Base-by-base conservation (phyloP, 2,797 vertebrate genomes). In the Gymnoscopelus microlampas region DNA sequence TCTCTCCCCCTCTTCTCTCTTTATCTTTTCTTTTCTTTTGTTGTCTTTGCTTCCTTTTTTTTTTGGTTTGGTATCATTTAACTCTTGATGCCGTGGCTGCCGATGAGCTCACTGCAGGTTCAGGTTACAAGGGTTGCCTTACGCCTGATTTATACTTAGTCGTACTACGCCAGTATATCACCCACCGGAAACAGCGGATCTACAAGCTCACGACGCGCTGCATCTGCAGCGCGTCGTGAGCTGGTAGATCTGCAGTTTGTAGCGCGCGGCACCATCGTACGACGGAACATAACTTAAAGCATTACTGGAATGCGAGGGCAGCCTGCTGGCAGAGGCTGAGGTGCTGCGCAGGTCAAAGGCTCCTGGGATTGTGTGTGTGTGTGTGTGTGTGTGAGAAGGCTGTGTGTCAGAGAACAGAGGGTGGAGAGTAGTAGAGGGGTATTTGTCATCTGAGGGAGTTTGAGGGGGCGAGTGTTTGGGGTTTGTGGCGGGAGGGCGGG, bases 21-120 rank as follows among this genome's bases (percentile, higher is more conserved):
- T 39, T 50, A n/a, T 26, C 23, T 19, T 4, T 59, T 15, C 23
- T 23, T 74, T 47, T 62, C 29, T 32, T 12, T 14, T 69, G 63
- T 82, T 88, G 87, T 59, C 7, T 53, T 60, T 13, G 15, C 2
- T 66, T 49, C 56, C 59, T 53, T n/a, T 29, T 59, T 66, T 68
- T 39, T 39, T 50, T 15, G 51, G 11, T 85, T 88, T 66, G 73
- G 83, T 89, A 87, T 91, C 85, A 84, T 87, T 86, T 85, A 82
- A 87, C 83, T 90, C 82, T 81, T 75, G 83, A 88, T 85, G 89
- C 85, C 47, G n/a, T 9, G 78, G 82, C 76, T 44, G 39, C 39
- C 78, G 85, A 90, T 94, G 93, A 92, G 92, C 90, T 93, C 92
- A 93, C 82, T 24, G 35, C 15, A 0, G 68, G 83, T 77, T 93